Conservation (phyloP, 2,888 invertebrate species). For the Chymomyza procnemis region DNA sequence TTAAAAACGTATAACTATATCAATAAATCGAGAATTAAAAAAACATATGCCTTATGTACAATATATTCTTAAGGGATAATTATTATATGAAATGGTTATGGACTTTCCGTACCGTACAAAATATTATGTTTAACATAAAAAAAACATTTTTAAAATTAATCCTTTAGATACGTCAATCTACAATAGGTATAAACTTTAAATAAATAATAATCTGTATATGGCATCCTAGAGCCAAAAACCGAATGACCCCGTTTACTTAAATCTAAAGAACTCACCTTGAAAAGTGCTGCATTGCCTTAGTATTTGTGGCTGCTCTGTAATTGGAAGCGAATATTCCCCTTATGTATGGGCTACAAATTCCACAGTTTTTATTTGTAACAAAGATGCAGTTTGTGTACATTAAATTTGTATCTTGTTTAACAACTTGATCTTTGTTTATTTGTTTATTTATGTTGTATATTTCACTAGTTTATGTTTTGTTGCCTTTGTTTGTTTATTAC, state of each 20-base stretch:
- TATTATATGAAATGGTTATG: too few species aligned
- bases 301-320: slow-evolving; percentile 29
- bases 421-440: neutral
- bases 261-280: slow-evolving; percentile 45
- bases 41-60: too few species aligned
- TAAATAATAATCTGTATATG: too few species aligned
- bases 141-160: too few species aligned
- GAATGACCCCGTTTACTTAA: neutral
- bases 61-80: too few species aligned
- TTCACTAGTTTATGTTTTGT: neutral
- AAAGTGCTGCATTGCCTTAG: slow-evolving; percentile 62
- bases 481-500: neutral
- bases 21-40: too few species aligned
- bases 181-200: too few species aligned
- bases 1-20: too few species aligned
- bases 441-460: neutral
- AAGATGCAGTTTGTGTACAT: neutral
- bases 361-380: neutral
- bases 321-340: slow-evolving; percentile 32
- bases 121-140: too few species aligned
- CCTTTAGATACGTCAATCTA: too few species aligned
- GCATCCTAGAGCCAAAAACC: too few species aligned
- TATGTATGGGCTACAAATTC: slow-evolving; percentile 36
- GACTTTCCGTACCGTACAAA: too few species aligned
- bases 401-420: neutral